Percentiles rank a stretch among this genome's conserved stretches.
Conservation (phyloP, 1,140 invertebrate genomes). For the Drosophila lini region DNA sequence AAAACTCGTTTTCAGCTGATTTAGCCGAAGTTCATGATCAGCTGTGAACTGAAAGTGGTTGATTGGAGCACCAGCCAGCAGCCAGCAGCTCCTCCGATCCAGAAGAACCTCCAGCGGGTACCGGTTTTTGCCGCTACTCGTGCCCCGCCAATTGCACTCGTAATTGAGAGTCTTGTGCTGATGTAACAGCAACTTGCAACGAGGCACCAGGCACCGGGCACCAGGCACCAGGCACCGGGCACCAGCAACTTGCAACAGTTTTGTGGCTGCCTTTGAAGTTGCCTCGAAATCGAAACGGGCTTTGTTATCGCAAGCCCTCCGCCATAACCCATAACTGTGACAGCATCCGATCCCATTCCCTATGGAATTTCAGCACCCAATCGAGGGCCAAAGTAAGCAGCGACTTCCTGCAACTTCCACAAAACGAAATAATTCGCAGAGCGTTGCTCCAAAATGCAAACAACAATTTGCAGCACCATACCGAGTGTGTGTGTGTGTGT, state of each 20-base stretch:
- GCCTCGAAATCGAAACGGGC: slow-evolving; percentile 47
- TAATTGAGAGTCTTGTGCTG: slow-evolving; percentile 76
- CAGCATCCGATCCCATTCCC: slow-evolving; percentile 39
- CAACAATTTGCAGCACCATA: slow-evolving; percentile 60
- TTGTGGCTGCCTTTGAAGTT: slow-evolving; percentile 60
- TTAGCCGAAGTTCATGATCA: slow-evolving; percentile 74
- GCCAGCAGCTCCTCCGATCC: slow-evolving; percentile 9
- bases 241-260: slow-evolving; percentile 39
- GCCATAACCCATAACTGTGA: slow-evolving; percentile 42
- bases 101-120: slow-evolving; percentile 65
- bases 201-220: not conserved
- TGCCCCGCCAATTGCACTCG: slow-evolving; percentile 68
- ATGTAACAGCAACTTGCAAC: slow-evolving; percentile 68
- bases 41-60: slow-evolving; percentile 80
- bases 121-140: slow-evolving; percentile 79
- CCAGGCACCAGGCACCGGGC: not conserved
- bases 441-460: slow-evolving; percentile 47
- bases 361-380: slow-evolving; percentile 73
- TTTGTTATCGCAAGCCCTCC: slow-evolving; percentile 65
- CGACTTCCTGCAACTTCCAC: slow-evolving; percentile 63
- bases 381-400: slow-evolving; percentile 63
- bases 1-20: slow-evolving; percentile 82
- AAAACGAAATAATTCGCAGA: slow-evolving; percentile 26
- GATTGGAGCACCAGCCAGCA: slow-evolving; percentile 48
- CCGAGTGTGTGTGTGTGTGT: not conserved